Percentiles rank a stretch among this genome's conserved stretches.
These are phyloP conservation scores for Melieria omissa DNA, from an alignment of 2,888 invertebrate species.

Conservation along the genomic window DNA sequence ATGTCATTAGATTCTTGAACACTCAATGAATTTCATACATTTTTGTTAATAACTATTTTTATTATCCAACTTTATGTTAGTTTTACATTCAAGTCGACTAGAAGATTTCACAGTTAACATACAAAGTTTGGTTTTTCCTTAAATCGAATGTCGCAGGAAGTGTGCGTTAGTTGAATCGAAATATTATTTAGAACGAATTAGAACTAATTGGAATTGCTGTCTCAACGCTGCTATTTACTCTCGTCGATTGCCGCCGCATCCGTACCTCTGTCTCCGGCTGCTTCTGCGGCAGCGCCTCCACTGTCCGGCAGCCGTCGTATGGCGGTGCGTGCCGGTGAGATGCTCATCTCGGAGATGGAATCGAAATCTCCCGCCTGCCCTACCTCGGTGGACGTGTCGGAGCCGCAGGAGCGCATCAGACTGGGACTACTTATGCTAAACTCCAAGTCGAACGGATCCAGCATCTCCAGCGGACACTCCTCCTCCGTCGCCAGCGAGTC, in stretches of 20 bases:
- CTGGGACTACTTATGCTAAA: constrained; percentile 66
- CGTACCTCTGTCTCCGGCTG: not conserved
- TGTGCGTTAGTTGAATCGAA: too few relatives aligned
- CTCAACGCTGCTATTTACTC: not conserved
- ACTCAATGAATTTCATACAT: not conserved
- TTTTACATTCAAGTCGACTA: too few relatives aligned
- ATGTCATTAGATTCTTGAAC: too few relatives aligned
- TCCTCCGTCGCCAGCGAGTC: constrained; percentile 29
- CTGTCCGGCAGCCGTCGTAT: constrained; percentile 51
- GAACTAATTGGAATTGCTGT: not conserved
- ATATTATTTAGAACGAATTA: too few relatives aligned
- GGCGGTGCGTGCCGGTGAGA: constrained; percentile 61
- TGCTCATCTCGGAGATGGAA: constrained; percentile 51
- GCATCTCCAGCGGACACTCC: constrained; percentile 40
- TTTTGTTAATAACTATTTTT: not conserved
- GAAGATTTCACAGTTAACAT: too few relatives aligned
- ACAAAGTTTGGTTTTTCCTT: too few relatives aligned
- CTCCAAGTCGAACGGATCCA: constrained; percentile 60
- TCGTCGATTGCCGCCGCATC: not conserved
- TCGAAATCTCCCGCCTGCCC: constrained; percentile 41
- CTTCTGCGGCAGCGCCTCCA: not conserved
- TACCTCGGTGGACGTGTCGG: constrained; percentile 45
- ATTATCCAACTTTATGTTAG: too few relatives aligned
- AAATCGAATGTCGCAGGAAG: too few relatives aligned
- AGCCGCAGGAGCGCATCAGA: constrained; percentile 62